These are phyloP conservation scores for Ceratina australensis DNA, from an alignment of 1,140 invertebrate species.

Conservation along the genomic window DNA sequence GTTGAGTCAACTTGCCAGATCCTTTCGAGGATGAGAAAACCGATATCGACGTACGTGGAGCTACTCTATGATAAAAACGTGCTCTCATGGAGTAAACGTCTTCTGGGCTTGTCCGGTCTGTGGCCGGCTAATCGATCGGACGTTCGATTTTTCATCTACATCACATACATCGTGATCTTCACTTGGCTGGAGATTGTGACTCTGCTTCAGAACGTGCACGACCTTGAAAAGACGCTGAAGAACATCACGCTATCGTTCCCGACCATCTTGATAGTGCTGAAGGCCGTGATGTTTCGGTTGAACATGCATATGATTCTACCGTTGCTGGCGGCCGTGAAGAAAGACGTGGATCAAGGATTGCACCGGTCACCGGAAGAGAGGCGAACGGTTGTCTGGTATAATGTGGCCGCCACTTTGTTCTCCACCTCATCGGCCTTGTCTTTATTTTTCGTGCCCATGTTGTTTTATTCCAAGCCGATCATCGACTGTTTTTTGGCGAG, in stretches of 20 bases:
- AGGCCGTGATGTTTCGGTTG: conserved; percentile 54
- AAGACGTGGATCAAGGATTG: conserved; percentile 36
- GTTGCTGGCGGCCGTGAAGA: conserved; percentile 33
- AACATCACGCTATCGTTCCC: conserved; percentile 51
- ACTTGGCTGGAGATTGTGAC: conserved; percentile 40
- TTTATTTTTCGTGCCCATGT: conserved; percentile 51
- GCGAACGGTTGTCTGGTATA: conserved; percentile 44
- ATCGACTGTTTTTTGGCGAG: conserved; percentile 37
- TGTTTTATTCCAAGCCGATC: conserved; percentile 49
- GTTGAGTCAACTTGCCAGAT: background rate
- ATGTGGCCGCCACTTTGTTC: conserved; percentile 46
- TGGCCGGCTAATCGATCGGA: conserved; percentile 50
- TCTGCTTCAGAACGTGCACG: conserved; percentile 43
- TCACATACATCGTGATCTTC: conserved; percentile 42
- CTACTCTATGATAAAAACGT: conserved; percentile 43
- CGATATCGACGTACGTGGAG: conserved; percentile 22
- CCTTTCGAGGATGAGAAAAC: background rate
- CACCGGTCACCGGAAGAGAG: conserved; percentile 34
- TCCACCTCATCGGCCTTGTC: conserved; percentile 39
- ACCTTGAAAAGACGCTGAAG: conserved; percentile 41
- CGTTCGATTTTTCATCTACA: conserved; percentile 45
- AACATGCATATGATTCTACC: conserved; percentile 47
- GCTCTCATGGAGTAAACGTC: conserved; percentile 42
- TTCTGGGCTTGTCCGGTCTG: conserved; percentile 36
- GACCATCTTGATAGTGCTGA: conserved; percentile 48